Percentiles rank a stretch among this genome's conserved stretches.
phyloP scores from a whole-genome alignment of 1,140 invertebrate genomes.

The Pentalonia nigronervosa region DNA sequence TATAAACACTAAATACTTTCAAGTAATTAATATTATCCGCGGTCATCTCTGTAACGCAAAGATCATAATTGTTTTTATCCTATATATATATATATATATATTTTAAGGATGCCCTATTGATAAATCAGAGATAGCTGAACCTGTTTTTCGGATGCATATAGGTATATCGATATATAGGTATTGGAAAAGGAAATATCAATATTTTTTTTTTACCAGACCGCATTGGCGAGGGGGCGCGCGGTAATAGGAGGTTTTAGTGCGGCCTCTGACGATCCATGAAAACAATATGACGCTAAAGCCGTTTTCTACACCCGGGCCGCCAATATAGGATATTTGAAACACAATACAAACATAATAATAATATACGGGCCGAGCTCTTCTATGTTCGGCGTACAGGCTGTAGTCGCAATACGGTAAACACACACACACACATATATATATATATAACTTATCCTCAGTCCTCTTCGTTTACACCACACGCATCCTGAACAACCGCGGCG shows the following conservation, averaged over 20 bases:
- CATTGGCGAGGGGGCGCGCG: too few relatives aligned
- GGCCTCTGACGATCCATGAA: constrained; percentile 31
- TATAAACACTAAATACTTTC: not conserved
- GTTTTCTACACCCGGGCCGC: constrained; percentile 40
- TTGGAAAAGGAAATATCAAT: not conserved
- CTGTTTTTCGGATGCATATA: not conserved
- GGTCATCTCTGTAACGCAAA: not conserved
- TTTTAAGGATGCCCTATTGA: not conserved
- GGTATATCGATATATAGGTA: not conserved
- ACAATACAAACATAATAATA: constrained; percentile 25
- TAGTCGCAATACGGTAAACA: not conserved
- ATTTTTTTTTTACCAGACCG: not conserved
- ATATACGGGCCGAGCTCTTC: not conserved
- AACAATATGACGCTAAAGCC: constrained; percentile 48
- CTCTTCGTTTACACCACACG: not conserved
- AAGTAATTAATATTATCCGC: not conserved
- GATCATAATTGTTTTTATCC: not conserved
- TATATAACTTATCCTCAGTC: constrained; percentile 8
- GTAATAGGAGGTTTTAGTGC: not conserved
- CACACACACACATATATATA: not conserved
- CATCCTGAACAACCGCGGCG: not conserved
- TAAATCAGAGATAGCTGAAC: too few relatives aligned
- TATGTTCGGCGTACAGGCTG: not conserved
- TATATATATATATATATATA: too few relatives aligned
- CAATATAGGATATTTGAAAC: not conserved